Conservation (phyloP, 2,888 invertebrate genomes). For the Belgica antarctica region DNA sequence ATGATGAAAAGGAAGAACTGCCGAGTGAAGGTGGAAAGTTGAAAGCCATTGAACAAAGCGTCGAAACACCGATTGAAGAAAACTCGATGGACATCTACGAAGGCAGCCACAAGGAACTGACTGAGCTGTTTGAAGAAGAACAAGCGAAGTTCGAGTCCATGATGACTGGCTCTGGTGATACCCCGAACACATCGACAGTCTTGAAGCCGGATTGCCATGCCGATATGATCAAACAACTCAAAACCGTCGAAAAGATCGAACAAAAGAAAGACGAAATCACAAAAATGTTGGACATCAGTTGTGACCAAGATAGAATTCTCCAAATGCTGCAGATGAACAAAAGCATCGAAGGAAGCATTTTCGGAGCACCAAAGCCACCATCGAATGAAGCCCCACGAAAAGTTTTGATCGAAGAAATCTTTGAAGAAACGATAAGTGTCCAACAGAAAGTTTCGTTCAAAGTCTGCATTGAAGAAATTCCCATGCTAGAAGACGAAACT, state of each 20-base stretch:
- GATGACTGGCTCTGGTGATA: not conserved
- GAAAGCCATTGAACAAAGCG: no score
- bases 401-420: slow-evolving; percentile 25
- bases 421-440: not conserved
- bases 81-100: slow-evolving; percentile 26
- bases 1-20: slow-evolving; percentile 50
- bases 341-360: slow-evolving; percentile 12
- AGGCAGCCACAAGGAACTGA: slow-evolving; percentile 37
- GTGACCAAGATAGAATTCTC: slow-evolving; percentile 34
- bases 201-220: not conserved
- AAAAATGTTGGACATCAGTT: slow-evolving; percentile 32
- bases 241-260: slow-evolving; percentile 17
- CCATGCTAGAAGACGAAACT: slow-evolving; percentile 3
- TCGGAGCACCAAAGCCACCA: not conserved
- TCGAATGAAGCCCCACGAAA: not conserved
- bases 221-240: not conserved
- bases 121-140: slow-evolving; percentile 4
- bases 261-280: slow-evolving; percentile 25
- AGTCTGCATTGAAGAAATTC: slow-evolving; percentile 26
- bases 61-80: slow-evolving; percentile 13
- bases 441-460: slow-evolving; percentile 18
- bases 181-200: not conserved
- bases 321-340: slow-evolving; percentile 30
- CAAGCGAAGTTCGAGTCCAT: not conserved
- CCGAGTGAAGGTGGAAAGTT: not conserved